These are phyloP conservation scores for Polymixis lichenea DNA, from an alignment of 2,888 invertebrate species.

Conservation along the genomic window DNA sequence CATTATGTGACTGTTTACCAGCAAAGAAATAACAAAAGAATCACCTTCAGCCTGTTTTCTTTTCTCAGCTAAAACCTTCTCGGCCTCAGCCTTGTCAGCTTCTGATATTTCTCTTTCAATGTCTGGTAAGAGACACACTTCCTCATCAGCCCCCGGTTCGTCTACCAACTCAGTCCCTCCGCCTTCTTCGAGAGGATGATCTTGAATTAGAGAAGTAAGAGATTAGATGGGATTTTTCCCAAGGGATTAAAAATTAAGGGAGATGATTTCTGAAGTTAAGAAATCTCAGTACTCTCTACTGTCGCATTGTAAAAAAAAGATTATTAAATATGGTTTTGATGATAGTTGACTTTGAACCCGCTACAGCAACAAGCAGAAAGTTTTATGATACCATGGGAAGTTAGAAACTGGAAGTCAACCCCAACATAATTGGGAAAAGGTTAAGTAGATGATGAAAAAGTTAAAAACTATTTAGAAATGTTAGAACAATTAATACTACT, in stretches of 20 bases:
- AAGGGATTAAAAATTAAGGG: not conserved
- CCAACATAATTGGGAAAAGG: too few species aligned
- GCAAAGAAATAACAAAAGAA: not conserved
- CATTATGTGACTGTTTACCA: not conserved
- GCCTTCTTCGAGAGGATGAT: constrained; percentile 68
- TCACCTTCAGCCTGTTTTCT: constrained; percentile 81
- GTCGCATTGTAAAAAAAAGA: not conserved
- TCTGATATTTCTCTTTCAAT: constrained; percentile 92
- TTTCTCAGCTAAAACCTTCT: constrained; percentile 86
- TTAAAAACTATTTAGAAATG: not conserved
- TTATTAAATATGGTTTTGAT: not conserved
- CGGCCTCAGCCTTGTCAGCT: constrained; percentile 92
- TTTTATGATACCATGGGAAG: not conserved
- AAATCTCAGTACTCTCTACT: not conserved
- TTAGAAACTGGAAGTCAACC: not conserved
- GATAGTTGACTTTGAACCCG: not conserved
- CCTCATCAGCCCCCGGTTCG: constrained; percentile 92
- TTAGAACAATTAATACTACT: not conserved
- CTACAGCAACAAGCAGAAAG: not conserved
- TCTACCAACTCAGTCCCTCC: constrained; percentile 82
- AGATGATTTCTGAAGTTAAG: not conserved
- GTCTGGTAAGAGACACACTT: constrained; percentile 93
- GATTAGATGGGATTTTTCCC: not conserved
- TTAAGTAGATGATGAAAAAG: too few species aligned
- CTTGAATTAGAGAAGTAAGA: constrained; percentile 17